Evolutionary conservation across 2,113 vertebrate genomes (phyloP).

Genomic region (Paraplagusia blochii): DNA sequence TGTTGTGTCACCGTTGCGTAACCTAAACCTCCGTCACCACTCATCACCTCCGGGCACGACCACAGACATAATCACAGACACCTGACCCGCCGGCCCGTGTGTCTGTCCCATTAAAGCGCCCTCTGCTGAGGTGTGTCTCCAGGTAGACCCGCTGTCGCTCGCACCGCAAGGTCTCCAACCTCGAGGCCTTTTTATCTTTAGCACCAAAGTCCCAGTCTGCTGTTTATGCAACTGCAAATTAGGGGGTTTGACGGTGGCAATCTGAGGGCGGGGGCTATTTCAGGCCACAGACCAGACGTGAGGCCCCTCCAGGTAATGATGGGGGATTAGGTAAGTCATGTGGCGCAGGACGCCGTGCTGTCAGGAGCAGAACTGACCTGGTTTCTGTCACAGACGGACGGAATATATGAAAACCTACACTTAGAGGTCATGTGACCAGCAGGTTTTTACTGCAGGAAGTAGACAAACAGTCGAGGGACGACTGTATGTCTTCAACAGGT

Average conservation of each 20-base stretch:
- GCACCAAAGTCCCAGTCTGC: slow-evolving; percentile 55
- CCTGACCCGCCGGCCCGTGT: slow-evolving; percentile 51
- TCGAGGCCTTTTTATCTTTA: slow-evolving; percentile 58
- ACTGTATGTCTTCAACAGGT: no score
- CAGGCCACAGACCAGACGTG: slow-evolving; percentile 67
- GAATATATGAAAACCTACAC: slow-evolving; percentile 56
- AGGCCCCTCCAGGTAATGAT: slow-evolving; percentile 75
- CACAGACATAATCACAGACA: slow-evolving; percentile 42
- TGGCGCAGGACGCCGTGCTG: slow-evolving; percentile 61
- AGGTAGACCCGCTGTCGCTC: slow-evolving; percentile 54
- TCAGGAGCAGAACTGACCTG: slow-evolving; percentile 60
- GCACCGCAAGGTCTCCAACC: slow-evolving; percentile 34
- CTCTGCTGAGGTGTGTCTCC: slow-evolving; percentile 59
- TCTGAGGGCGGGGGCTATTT: slow-evolving; percentile 66
- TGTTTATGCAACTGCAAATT: slow-evolving; percentile 74
- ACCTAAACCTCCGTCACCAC: slow-evolving; percentile 41
- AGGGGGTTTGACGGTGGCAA: slow-evolving; percentile 59
- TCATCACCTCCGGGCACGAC: slow-evolving; percentile 5
- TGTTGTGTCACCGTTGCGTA: slow-evolving; percentile 44
- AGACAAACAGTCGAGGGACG: slow-evolving; percentile 1
- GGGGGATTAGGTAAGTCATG: slow-evolving; percentile 71
- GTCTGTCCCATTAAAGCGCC: slow-evolving; percentile 47
- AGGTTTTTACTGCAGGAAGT: slow-evolving; percentile 11
- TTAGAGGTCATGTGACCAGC: slow-evolving; percentile 39
- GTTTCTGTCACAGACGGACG: slow-evolving; percentile 26